Base-by-base conservation (phyloP, 2,113 vertebrate genomes). In the Paracanthobrama guichenoti region DNA sequence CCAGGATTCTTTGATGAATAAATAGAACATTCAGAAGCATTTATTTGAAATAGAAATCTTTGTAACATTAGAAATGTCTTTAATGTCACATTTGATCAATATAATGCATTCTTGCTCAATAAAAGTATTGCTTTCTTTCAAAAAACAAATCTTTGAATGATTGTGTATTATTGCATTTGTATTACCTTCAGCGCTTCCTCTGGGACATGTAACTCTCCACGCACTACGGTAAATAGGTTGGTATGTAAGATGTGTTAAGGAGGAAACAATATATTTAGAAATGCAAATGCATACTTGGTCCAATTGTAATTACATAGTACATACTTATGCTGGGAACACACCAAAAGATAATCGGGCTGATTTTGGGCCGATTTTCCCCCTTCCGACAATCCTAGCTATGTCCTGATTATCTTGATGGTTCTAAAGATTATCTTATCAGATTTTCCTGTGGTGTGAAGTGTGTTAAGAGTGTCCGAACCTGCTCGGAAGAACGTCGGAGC, bases 121-220 rank as follows among this genome's bases (percentile, higher is more conserved):
- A 13, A 46, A 24, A 22, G 9, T n/a, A 39, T 44, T 39, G 0
- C 4, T 72, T n/a, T 71, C 26, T 31, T 71, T 42, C 10, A 11
- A n/a, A 46, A 12, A 42, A 12, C 5, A 24, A 14, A 50, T 14
- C 6, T 50, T 48, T 48, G 24, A 73, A 16, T 1, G 1, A 22
- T 26, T 26, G 0, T 74, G 1, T 4, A 46, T 18, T 22, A 57
- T 6, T 22, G 67, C 76, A 9, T 71, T 60, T 4, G 2, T 24
- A 78, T 91, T 93, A 99, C 98, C 97, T 98, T 98, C 79, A 99
- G 95, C 22, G 97, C 98, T 92, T 99, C 98, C 93, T 99, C 98
- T 0, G 98, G 97, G 59, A 99, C 96, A 57, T 96, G 96, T 92
- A 98, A 94, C 92, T 99, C 96, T 85, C 96, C 97, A 79, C 96